Evolutionary conservation across 2,888 invertebrate genomes (phyloP).

Genomic region (Polyommatus iphigenia): DNA sequence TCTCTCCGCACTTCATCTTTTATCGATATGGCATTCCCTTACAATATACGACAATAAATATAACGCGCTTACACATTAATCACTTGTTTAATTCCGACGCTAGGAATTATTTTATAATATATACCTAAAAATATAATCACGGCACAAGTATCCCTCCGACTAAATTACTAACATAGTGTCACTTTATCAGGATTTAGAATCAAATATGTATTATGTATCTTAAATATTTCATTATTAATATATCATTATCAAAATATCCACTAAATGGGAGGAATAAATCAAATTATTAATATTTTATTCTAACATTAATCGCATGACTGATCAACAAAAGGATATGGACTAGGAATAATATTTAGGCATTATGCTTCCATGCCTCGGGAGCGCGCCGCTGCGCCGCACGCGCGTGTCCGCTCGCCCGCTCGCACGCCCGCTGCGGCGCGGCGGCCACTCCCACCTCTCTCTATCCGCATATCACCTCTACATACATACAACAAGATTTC

Average conservation of each 20-base stretch:
- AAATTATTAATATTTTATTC: slow-evolving; percentile 79
- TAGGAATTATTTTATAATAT: slow-evolving; percentile 81
- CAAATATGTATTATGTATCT: slow-evolving; percentile 81
- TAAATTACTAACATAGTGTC: slow-evolving; percentile 80
- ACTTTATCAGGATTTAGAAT: slow-evolving; percentile 81
- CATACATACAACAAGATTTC: slow-evolving; percentile 70
- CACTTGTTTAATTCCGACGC: slow-evolving; percentile 81
- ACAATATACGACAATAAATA: slow-evolving; percentile 80
- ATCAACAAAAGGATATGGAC: slow-evolving; percentile 81
- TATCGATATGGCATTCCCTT: slow-evolving; percentile 81
- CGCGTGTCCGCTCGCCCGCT: slow-evolving; percentile 20
- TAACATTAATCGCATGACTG: slow-evolving; percentile 81
- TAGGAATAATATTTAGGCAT: slow-evolving; percentile 79
- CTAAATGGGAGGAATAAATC: slow-evolving; percentile 81
- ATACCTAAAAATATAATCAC: slow-evolving; percentile 81
- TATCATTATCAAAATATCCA: slow-evolving; percentile 82
- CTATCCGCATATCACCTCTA: slow-evolving; percentile 75
- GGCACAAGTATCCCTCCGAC: slow-evolving; percentile 81
- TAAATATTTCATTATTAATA: slow-evolving; percentile 81
- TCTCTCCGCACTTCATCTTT: slow-evolving; percentile 78
- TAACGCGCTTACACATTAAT: slow-evolving; percentile 81
- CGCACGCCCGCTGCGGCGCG: slow-evolving; percentile 36
- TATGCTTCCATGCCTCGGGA: slow-evolving; percentile 66
- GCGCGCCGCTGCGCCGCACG: slow-evolving; percentile 39
- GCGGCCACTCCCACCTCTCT: slow-evolving; percentile 57